Conservation (phyloP, 2,888 invertebrate genomes). For the Drosophila neonasuta region DNA sequence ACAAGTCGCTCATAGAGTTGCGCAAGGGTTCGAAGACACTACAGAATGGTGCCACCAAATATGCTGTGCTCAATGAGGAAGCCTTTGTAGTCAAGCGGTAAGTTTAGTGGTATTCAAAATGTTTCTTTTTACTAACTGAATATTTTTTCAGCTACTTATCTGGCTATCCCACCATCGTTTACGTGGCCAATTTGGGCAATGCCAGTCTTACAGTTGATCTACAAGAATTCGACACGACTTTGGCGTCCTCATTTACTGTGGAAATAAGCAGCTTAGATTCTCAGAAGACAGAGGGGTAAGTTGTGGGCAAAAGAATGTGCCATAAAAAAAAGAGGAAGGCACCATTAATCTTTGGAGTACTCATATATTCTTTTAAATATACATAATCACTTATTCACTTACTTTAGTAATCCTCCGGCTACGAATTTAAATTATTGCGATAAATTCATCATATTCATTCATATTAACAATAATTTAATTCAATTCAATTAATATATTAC, state of each 20-base stretch:
- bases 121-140: no score
- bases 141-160: constrained; percentile 47
- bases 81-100: constrained; percentile 78
- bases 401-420: no score
- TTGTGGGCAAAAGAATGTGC: no score
- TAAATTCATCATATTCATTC: no score
- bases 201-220: constrained; percentile 53
- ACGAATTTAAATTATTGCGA: no score
- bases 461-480: no score
- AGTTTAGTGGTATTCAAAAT: neutral
- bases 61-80: constrained; percentile 65
- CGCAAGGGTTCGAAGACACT: constrained; percentile 70
- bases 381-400: no score
- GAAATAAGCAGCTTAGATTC: constrained; percentile 57
- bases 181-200: constrained; percentile 70
- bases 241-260: constrained; percentile 48
- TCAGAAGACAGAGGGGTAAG: constrained; percentile 48
- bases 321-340: no score
- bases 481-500: no score
- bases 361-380: no score
- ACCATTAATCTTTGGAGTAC: no score
- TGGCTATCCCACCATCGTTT: constrained; percentile 56
- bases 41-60: constrained; percentile 72
- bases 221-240: constrained; percentile 50
- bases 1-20: constrained; percentile 83